A percentile compares a stretch with the other conserved stretches of the same genome.
These are phyloP conservation scores for Thaumatotibia leucotreta DNA, from an alignment of 1,140 invertebrate genomes.

Conservation along the genomic window DNA sequence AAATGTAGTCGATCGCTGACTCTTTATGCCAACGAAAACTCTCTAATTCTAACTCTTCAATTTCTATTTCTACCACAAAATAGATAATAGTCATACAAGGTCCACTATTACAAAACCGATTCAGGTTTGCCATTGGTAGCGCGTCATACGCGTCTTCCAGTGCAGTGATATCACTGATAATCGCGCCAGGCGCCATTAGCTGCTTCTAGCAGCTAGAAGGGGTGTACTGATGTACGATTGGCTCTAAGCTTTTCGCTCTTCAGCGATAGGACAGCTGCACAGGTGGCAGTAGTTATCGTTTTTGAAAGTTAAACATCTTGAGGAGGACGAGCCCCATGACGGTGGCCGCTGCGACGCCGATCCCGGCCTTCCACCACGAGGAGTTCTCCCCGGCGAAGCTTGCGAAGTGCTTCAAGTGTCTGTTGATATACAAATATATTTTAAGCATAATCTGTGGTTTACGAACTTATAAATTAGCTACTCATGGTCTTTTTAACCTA, in stretches of 20 bases:
- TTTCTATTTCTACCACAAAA: not conserved
- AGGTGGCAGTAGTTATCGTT: constrained; percentile 39
- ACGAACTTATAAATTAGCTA: too few relatives aligned
- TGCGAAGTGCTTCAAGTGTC: constrained; percentile 90
- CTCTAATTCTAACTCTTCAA: not conserved
- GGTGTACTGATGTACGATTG: not conserved
- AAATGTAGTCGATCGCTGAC: not conserved
- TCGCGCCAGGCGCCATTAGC: not conserved
- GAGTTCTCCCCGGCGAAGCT: constrained; percentile 85
- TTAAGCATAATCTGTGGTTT: too few relatives aligned
- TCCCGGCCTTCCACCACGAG: constrained; percentile 91
- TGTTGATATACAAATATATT: too few relatives aligned
- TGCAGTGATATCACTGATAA: not conserved
- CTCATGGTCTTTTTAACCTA: too few relatives aligned
- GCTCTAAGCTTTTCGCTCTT: not conserved
- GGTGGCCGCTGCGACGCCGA: constrained; percentile 91
- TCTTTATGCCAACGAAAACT: not conserved
- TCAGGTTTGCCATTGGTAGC: not conserved
- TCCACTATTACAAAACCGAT: not conserved
- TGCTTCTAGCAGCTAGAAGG: not conserved
- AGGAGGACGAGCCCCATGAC: constrained; percentile 89
- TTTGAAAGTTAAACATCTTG: constrained; percentile 80
- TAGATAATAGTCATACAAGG: not conserved
- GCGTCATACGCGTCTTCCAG: not conserved
- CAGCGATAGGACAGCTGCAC: not conserved